Base-by-base conservation (phyloP, 2,113 vertebrate genomes). In the Sander vitreus region DNA sequence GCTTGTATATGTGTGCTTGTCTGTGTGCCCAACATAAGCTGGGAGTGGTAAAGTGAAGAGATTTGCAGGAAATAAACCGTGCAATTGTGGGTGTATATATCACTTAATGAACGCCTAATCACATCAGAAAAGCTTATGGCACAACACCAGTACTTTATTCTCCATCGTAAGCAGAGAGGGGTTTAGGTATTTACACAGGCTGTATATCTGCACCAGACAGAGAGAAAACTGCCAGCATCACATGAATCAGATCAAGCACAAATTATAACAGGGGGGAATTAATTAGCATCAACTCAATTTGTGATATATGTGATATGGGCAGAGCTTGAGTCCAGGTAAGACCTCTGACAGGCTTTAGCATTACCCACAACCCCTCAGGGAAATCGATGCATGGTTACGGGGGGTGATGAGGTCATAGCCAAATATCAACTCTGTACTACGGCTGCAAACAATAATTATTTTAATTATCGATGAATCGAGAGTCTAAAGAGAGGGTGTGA, bases 201-300 rank as follows among this genome's bases (percentile, higher is more conserved):
- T 74, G 53, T 68, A 62, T 84, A 76, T 89, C 73, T 11, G 43
- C 64, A 71, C 6, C 77, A 83, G 77, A 80, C 55, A 39, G 45
- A 76, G 45, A 0, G 27, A 78, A 80, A 86, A 73, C 60, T 78
- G 76, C 62, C 80, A 72, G 15, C 50, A 63, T 63, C 57, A 19
- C 55, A 71, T 60, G 43, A 86, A 81, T 76, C 59, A 48, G 25
- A 51, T 63, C 30, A 62, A 71, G 21, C 53, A 53, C 25, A 60
- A 33, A 83, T 23, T 60, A 66, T 87, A 67, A 78, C 64, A 68
- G 0, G 5, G 33, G 72, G 53, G 76, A 88, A 89, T 87, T 73
- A 89, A 92, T 91, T 88, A 85, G 85, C 64, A 79, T 81, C 81
- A 82, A 76, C 80, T 76, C 59, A 50, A 63, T 73, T 80, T 73